Evolutionary conservation across 2,797 vertebrate genomes (phyloP), one percentile per base, ranked within the genome.

Genomic region (Anniella stebbinsi): DNA sequence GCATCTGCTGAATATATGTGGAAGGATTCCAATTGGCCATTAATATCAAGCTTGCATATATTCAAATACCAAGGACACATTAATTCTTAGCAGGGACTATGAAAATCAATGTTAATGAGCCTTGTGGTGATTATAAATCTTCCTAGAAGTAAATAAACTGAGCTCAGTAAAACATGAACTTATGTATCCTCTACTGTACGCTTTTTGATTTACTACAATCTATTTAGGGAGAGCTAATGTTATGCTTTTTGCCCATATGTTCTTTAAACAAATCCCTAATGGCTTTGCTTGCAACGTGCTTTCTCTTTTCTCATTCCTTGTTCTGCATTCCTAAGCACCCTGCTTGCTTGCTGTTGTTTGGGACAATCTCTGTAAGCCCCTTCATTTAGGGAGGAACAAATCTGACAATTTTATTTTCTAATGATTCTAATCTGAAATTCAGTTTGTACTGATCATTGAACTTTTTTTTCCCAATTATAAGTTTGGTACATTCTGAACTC

Each of bases 31-130:
- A 95, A 63, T 4, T 91, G 92, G 38, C 57, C 92, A 94, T 95
- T 95, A 93, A 90, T 92, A 90, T 48, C 80, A 87, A 87, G 54
- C 70, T 78, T 18, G 2, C 78, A 90, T 87, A 93, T 92, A 94
- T 95, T 96, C 92, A 92, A 91, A 0, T 91, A 92, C 67, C 80
- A 95, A 95, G 69, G 66, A 84, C 66, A 90, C 45, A 88, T 84
- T 94, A 91, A 94, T 95, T 95, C 92, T 82, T 91, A 93, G 38
- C 18, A 21, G 12, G 63, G 70, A 90, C 85, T 93, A 80, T 87
- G 89, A 96, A 96, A 97, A 96, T 95, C 93, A 91, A 93, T 96
- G 88, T 38, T 95, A 95, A 95, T 93, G 86, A 95, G 80, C 69
- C 75, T 96, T 84, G 1, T 8, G 45, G 51, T 93, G 45, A 89